phyloP scores from a whole-genome alignment of 2,888 invertebrate species.

The Melikaiella ostensackeni region DNA sequence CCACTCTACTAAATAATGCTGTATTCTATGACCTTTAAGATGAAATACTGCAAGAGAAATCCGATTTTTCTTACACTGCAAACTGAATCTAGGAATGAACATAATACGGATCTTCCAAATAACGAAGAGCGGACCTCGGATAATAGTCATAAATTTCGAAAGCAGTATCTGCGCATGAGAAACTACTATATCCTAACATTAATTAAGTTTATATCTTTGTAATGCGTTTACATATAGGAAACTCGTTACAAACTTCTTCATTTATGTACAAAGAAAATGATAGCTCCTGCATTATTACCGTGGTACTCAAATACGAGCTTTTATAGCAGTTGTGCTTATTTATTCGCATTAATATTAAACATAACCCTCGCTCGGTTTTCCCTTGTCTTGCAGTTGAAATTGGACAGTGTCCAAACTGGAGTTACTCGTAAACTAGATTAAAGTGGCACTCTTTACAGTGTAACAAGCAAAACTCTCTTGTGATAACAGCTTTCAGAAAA shows the following conservation, averaged over 20 bases:
- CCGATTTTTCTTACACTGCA: no score
- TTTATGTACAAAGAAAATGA: constrained; percentile 10
- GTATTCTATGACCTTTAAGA: no score
- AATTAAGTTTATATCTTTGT: constrained; percentile 16
- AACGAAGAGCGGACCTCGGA: neutral
- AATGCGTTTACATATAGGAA: constrained; percentile 1
- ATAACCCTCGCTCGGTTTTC: neutral
- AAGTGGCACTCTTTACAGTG: neutral
- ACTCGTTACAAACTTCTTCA: constrained; percentile 9
- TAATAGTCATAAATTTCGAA: neutral
- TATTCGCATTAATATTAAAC: constrained; percentile 8
- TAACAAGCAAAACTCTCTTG: neutral
- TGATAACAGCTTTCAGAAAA: neutral
- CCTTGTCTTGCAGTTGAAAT: constrained; percentile 6
- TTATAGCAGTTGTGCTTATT: neutral
- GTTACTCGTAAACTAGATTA: constrained; percentile 6
- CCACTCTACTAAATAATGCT: no score
- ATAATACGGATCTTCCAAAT: neutral
- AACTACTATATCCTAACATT: constrained; percentile 11
- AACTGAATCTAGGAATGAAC: no score
- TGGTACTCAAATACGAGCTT: constrained; percentile 7
- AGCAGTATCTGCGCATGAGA: constrained; percentile 5
- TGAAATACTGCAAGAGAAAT: no score
- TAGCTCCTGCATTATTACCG: neutral
- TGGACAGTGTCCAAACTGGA: constrained; percentile 8